Base-by-base conservation (phyloP, 2,113 vertebrate genomes). In the Triplophysa siluroides region DNA sequence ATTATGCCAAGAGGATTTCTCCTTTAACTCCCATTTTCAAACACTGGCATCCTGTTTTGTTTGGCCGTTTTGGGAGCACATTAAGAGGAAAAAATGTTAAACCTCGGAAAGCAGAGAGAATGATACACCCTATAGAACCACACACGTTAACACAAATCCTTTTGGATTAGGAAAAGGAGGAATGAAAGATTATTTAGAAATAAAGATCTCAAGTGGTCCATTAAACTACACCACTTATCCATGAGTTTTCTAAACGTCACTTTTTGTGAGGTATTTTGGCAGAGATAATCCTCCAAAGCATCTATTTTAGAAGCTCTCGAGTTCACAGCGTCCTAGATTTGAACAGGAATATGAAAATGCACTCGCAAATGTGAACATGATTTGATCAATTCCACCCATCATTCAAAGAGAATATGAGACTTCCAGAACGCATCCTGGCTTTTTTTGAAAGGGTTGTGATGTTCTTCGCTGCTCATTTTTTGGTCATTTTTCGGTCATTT, bases 361-460 rank as follows among this genome's bases (percentile, higher is more conserved):
- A 12, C 61, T 13, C 5, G 3, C 56, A 73, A 73, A 76, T 76
- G 73, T 47, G 52, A 76, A 65, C 74, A 38, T 38, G 12, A 64
- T 52, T 54, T 54, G 62, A 76, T 63, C 62, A 54, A 21, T 29
- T 65, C 62, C 43, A 64, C 52, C 24, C 24, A 4, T 64, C 18
- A 23, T 29, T 19, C 19, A 45, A 4, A 45, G 69, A 72, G 19
- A 56, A 56, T 38, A 56, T 21, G n/a, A 21, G n/a, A 8, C 16
- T 10, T 38, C 82, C 80, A 83, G 86, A 84, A 85, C 68, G 79
- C 86, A 89, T 90, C 87, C 87, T 88, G 83, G 50, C 80, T 88
- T 88, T n/a, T 84, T 89, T 88, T 88, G 81, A 65, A 83, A 76
- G 10, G 23, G 56, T 85, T 83, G 83, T 65, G 62, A 3, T 77